Conservation (phyloP, 2,888 invertebrate genomes). For the Orchesella flavescens region DNA sequence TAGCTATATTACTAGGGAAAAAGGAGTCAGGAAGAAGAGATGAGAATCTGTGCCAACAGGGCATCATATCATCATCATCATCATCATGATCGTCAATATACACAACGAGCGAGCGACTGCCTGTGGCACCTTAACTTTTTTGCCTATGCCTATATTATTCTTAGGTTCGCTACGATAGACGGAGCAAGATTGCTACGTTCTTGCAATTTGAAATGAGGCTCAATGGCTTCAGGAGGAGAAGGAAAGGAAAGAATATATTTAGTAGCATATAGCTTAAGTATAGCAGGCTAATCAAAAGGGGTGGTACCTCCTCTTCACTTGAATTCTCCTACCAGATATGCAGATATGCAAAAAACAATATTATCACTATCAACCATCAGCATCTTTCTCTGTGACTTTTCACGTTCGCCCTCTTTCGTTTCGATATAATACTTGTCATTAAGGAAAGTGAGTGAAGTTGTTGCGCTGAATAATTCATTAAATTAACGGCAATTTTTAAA, state of each 20-base stretch:
- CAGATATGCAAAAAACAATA: too few relatives aligned
- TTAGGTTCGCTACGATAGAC: neutral
- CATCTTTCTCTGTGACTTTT: neutral
- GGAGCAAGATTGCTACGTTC: neutral
- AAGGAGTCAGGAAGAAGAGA: neutral
- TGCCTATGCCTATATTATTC: neutral
- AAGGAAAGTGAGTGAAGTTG: neutral
- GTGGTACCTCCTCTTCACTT: neutral
- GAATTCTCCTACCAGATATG: too few relatives aligned
- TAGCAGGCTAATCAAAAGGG: conserved; percentile 1
- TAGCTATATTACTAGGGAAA: neutral
- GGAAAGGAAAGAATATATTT: too few relatives aligned
- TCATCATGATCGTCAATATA: conserved; percentile 1
- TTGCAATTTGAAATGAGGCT: conserved; percentile 13
- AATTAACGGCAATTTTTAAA: neutral
- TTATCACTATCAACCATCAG: too few relatives aligned
- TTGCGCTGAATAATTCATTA: conserved; percentile 12
- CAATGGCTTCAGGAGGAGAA: neutral
- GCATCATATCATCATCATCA: too few relatives aligned
- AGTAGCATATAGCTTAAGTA: neutral
- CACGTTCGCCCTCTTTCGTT: neutral
- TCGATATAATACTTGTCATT: neutral
- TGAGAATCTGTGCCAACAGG: conserved; percentile 10
- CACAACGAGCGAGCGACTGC: too few relatives aligned
- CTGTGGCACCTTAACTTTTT: too few relatives aligned